Evolutionary conservation across 2,888 invertebrate species (phyloP), one percentile per base, ranked within the genome.

Genomic region (Temnothorax ravouxi): DNA sequence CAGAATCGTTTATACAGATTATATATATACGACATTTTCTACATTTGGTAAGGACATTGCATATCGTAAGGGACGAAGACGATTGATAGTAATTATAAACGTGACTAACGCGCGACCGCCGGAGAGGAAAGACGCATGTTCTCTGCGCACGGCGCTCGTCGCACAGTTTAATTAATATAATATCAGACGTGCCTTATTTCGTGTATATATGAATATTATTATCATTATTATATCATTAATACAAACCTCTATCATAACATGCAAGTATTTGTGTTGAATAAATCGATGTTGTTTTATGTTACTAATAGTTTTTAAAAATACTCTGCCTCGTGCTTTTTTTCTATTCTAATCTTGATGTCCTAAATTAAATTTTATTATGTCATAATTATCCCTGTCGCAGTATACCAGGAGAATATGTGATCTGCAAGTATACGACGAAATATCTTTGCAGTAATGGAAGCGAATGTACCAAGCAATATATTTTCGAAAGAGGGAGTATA

Each of bases 251-350:
- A 93, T 90, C 92, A 93, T 93, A 92, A 93, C 91, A 92, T 93
- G 92, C 92, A 92, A 94, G 92, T 92, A 94, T 93, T 93, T 94
- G 92, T 93, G 93, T 94, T 94, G 86, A 94, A 94, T 93, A 94
- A 94, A 93, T 94, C 92, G 94, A 94, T 94, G 94, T 94, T 94
- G 94, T 94, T 94, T 94, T 94, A 94, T 92, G 93, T 94, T 94
- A 91, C 38, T 38, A 44, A 59, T 83, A 75, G 56, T 76, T 69
- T 83, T 76, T 61, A 66, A 76, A 75, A 29, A 62, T 29, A 34
- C 59, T 38, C 29, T 34, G 21, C 34, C 21, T n/a, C 34, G 21
- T 11, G n/a, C 2, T 38, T 11, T 18, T 5, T 74, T 34, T 56
- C 4, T 25, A 61, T 29, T 29, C 18, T 25, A 2, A 8, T 41